A percentile compares a stretch with the other conserved stretches of the same genome.
Conservation (phyloP, 2,113 vertebrate species). For the Pterocles gutturalis region DNA sequence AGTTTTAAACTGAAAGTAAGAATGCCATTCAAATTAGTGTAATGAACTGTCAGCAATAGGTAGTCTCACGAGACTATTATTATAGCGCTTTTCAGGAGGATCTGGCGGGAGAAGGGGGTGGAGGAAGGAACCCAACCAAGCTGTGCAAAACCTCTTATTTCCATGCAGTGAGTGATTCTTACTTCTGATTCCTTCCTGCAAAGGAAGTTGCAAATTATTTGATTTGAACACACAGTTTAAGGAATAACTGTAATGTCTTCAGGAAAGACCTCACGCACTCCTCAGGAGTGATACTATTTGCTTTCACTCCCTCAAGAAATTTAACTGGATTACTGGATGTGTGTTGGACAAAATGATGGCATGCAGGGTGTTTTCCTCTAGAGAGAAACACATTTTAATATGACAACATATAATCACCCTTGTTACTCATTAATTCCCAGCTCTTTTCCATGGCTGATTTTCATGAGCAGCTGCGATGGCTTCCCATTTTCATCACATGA, state of each 20-base stretch:
- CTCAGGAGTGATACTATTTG: neutral
- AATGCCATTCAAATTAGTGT: neutral
- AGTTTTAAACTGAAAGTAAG: neutral
- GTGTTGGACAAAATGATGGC: neutral
- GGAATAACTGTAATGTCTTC: neutral
- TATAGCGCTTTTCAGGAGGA: neutral
- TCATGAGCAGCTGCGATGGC: accelerated
- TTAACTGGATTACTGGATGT: neutral
- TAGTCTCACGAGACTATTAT: neutral
- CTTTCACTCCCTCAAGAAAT: neutral
- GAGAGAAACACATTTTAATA: neutral
- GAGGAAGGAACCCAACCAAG: neutral
- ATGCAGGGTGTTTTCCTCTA: neutral
- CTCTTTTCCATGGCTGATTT: neutral
- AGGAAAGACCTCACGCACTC: neutral
- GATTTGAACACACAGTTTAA: neutral
- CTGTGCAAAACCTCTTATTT: neutral
- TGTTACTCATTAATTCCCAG: neutral
- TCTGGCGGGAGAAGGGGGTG: neutral
- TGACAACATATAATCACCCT: neutral
- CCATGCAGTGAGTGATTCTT: neutral
- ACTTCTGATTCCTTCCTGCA: neutral
- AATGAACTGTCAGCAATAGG: neutral
- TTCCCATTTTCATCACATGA: neutral
- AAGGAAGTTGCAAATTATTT: neutral